Evolutionary conservation across 2,888 invertebrate species (phyloP), one percentile per base, ranked within the genome.

Genomic region (Apocheima hispidaria): DNA sequence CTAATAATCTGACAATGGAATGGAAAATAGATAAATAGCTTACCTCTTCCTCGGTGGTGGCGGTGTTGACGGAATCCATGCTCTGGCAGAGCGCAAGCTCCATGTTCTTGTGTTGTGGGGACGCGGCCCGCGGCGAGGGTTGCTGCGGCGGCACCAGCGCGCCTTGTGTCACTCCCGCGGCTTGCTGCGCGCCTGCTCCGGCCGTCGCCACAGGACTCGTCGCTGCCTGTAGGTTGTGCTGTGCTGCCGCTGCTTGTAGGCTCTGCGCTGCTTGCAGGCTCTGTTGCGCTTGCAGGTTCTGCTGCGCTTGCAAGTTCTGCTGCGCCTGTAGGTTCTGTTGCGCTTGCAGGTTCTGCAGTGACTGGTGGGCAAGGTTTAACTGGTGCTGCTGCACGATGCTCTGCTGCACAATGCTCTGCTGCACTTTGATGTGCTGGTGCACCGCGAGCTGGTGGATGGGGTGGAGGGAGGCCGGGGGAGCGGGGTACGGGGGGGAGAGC

Each of bases 1-100:
- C 21, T 12, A 20, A 41, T 21, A 41, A 21, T 41, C 12, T 21
- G 5, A 16, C 14, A 43, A 7, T 26, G 14, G 43, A 44, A 58
- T 26, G 20, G 51, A 23, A 40, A 54, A 16, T 7, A n/a, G 6
- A 26, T 26, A 18, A 36, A 35, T 7, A n/a, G 71, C 96, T 94
- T 83, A 98, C 99, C 98, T 98, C 99, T 95, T 98, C 99, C 94
- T 99, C 98, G 88, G 98, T 97, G 88, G 97, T 97, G 85, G 96
- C 96, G 78, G 98, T 98, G 94, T 98, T 98, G 87, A 98, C 98
- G 81, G 98, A 98, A 94, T 98, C 98, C 98, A 98, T 98, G 94
- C 98, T 98, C 93, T 98, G 98, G 88, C 98, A 98, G 84, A 97
- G 94, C 82, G 97, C 96, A 86, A 96, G 94, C 84, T 93, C 93